Base-by-base conservation (phyloP, 2,888 invertebrate genomes). In the Drosophila hamatofila region DNA sequence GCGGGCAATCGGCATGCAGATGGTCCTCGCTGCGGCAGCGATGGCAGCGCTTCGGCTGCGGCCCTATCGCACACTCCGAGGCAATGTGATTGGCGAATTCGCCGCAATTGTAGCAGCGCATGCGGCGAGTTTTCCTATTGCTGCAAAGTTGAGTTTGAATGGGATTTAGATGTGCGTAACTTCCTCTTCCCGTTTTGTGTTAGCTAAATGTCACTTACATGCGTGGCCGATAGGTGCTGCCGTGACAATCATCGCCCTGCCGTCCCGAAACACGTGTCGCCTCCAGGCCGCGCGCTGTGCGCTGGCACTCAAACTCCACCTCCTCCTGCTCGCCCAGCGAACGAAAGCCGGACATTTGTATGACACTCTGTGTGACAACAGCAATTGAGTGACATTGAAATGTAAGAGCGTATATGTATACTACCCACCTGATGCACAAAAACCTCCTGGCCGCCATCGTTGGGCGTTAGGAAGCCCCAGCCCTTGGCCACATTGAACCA, bases 401-500 rank as follows among this genome's bases (percentile, higher is more conserved):
- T 39, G 14, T n/a, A 3, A 33, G 21, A 33, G 12, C 9, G 11
- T 39, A 6, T 21, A 11, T 18, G 23, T 25, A 14, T 14, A 18
- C 9, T 56, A 81, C 82, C 68, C 94, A 97, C 98, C 96, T 98
- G 98, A 94, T 98, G 98, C 69, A 98, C 98, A 92, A 98, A 98
- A 73, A 98, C 97, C 92, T 98, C 98, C 93, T 96, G 96, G 11
- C 96, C 96, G 49, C 97, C 97, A 92, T 98, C 97, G 89, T 97
- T 96, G 51, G 97, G 97, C 75, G 97, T 97, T 91, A 98, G 96
- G 93, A 98, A 98, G 75, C 98, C 98, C 97, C 97, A 98, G 72
- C 98, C 98, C 93, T 98, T 98, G 84, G 97, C 97, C 76, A 98
- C 97, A 93, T 98, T 98, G 94, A 98, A 98, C 98, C 98, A 98